Conservation (phyloP, 2,797 vertebrate genomes). For the Lemur catta region DNA sequence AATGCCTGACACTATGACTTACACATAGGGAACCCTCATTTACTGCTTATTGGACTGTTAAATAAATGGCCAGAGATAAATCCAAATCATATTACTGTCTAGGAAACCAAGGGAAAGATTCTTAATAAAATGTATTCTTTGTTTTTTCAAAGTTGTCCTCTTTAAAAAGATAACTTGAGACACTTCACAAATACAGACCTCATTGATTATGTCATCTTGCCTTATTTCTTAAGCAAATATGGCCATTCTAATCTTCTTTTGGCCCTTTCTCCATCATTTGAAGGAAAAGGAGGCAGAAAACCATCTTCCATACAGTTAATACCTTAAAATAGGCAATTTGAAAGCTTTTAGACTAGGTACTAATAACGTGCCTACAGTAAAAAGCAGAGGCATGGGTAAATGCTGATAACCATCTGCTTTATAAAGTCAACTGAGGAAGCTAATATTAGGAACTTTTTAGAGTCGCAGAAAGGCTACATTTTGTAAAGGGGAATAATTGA, state of each 20-base stretch:
- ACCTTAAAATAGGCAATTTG: slow-evolving; percentile 56
- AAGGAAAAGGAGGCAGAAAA: slow-evolving; percentile 38
- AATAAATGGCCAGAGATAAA: slow-evolving; percentile 8
- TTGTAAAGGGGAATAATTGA: slow-evolving; percentile 3
- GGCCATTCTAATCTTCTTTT: background rate
- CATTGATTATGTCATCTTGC: slow-evolving; percentile 31
- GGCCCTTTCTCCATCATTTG: background rate
- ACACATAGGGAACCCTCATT: background rate
- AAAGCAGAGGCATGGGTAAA: background rate
- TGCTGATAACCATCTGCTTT: background rate
- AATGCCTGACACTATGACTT: background rate
- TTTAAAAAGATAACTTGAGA: slow-evolving; percentile 51
- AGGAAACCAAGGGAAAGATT: background rate
- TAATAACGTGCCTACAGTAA: background rate
- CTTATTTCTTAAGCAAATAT: slow-evolving; percentile 56
- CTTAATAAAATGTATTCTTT: slow-evolving; percentile 22
- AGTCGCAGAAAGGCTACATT: background rate
- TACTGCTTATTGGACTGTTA: slow-evolving; percentile 12
- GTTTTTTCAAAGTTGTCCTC: background rate
- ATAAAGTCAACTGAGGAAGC: background rate
- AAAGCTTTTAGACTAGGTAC: slow-evolving; percentile 34
- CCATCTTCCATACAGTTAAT: slow-evolving; percentile 10
- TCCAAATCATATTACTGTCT: slow-evolving; percentile 23
- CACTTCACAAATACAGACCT: background rate
- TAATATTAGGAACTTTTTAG: slow-evolving; percentile 30